Conservation (phyloP, 2,888 invertebrate species). For the Eristalis pertinax region DNA sequence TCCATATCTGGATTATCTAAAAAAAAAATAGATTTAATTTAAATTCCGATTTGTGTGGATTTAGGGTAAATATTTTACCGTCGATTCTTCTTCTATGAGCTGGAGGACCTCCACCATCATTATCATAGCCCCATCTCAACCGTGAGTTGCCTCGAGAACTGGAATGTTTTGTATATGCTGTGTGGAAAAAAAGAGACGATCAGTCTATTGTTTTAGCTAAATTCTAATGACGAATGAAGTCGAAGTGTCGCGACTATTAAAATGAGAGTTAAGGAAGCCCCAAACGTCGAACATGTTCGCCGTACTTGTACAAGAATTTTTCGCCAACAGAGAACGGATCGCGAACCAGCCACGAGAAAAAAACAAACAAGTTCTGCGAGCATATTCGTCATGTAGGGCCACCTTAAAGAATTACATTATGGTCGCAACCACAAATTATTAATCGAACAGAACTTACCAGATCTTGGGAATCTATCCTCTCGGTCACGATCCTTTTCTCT, state of each 20-base stretch:
- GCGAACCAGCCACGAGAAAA: no score
- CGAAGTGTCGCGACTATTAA: no score
- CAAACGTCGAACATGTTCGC: no score
- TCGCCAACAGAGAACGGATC: no score
- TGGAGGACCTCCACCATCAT: slow-evolving; percentile 79
- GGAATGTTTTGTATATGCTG: slow-evolving; percentile 89
- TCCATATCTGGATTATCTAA: slow-evolving; percentile 92
- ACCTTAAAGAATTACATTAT: background rate
- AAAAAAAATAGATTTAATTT: slow-evolving; percentile 56
- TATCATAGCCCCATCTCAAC: slow-evolving; percentile 81
- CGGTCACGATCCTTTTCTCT: slow-evolving; percentile 82
- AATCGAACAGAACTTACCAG: slow-evolving; percentile 77
- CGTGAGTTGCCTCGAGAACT: slow-evolving; percentile 84
- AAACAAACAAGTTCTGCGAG: no score
- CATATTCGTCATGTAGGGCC: no score
- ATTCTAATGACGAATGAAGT: no score
- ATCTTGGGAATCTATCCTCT: slow-evolving; percentile 81
- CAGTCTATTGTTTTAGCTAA: no score
- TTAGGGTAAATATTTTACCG: slow-evolving; percentile 73
- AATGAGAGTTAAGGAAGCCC: no score
- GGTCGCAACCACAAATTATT: no score
- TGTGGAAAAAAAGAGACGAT: slow-evolving; percentile 28
- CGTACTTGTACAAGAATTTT: no score
- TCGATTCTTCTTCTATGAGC: slow-evolving; percentile 81
- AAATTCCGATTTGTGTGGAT: background rate